Evolutionary conservation across 2,797 vertebrate species (phyloP).

Genomic region (Melanotaenia parkinsoni): DNA sequence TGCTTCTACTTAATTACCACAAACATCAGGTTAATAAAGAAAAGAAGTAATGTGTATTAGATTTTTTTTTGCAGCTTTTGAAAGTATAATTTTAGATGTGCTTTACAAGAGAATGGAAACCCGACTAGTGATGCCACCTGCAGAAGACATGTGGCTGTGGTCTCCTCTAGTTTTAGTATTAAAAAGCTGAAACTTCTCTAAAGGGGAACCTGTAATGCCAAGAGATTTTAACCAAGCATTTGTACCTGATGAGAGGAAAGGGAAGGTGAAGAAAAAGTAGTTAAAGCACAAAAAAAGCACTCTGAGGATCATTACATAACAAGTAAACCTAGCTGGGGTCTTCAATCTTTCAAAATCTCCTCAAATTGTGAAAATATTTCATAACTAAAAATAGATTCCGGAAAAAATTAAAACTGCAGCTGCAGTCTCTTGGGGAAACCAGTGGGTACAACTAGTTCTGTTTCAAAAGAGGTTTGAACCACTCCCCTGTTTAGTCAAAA

Average conservation of each 20-base stretch:
- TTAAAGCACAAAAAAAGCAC: not conserved
- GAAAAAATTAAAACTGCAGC: slow-evolving; percentile 31
- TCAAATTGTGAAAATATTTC: not conserved
- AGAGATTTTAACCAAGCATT: not conserved
- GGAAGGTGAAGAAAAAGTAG: not conserved
- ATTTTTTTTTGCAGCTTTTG: no score
- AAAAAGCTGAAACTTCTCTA: not conserved
- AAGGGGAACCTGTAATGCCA: not conserved
- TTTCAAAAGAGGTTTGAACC: not conserved
- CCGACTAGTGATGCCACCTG: not conserved
- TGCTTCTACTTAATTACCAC: no score
- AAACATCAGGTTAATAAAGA: no score
- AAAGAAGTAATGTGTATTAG: no score
- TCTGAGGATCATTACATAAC: not conserved
- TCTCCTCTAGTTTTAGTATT: not conserved
- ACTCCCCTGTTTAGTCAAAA: not conserved
- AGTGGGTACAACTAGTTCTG: slow-evolving; percentile 5
- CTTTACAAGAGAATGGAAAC: no score
- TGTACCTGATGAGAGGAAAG: not conserved
- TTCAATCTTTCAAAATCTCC: not conserved
- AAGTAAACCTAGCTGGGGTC: not conserved
- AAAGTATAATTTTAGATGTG: no score
- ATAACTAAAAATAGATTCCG: not conserved
- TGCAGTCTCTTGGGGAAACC: slow-evolving; percentile 15
- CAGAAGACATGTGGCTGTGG: not conserved